Evolutionary conservation across 2,113 vertebrate species (phyloP).

Genomic region (Campylomormyrus numenius): DNA sequence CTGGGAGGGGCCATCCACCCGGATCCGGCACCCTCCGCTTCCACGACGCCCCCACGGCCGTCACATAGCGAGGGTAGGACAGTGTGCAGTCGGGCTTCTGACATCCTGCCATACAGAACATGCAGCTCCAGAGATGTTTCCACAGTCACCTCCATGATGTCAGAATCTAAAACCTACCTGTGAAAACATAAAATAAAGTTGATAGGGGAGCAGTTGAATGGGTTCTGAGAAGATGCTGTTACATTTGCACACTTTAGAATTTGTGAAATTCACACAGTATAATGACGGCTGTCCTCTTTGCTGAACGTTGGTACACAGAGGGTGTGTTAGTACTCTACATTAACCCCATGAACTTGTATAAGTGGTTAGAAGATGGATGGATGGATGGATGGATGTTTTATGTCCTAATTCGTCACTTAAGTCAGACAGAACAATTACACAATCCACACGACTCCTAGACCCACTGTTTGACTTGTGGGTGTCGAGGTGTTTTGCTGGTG

Average conservation of each 20-base stretch:
- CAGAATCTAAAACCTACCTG: neutral
- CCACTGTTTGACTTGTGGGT: neutral
- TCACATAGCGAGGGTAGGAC: constrained; percentile 8
- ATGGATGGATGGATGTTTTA: neutral
- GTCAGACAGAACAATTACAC: neutral
- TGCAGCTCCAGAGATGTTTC: neutral
- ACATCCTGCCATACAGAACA: constrained; percentile 2
- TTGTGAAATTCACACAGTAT: neutral
- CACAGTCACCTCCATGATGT: neutral
- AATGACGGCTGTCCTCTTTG: neutral
- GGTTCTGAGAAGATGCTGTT: neutral
- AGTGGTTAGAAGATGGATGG: neutral
- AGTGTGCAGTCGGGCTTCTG: neutral
- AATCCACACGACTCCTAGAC: neutral
- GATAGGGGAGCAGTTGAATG: neutral
- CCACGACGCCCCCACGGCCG: neutral
- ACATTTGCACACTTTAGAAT: neutral
- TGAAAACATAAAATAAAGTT: neutral
- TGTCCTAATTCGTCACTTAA: neutral
- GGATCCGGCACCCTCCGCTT: neutral
- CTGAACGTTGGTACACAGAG: neutral
- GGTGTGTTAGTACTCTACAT: neutral
- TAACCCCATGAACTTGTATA: neutral
- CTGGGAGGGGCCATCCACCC: neutral
- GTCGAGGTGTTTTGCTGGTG: neutral